Evolutionary conservation across 2,888 invertebrate species (phyloP), one percentile per base, ranked within the genome.

Genomic region (Pseudeuparius sepicola): DNA sequence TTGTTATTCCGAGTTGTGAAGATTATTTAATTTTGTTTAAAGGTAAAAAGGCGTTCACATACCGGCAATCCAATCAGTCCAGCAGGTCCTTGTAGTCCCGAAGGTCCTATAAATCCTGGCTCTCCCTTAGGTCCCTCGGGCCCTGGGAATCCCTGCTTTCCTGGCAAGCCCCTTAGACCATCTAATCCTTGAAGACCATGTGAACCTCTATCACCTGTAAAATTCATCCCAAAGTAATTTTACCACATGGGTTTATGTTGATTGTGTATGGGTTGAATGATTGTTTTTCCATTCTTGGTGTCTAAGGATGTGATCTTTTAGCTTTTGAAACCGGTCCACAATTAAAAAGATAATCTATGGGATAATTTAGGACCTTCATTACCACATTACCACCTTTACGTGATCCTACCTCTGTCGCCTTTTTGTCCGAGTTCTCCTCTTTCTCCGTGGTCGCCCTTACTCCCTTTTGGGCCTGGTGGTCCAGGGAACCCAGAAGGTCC

Each of bases 141-240:
- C 2, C 73, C 73, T 48, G 61, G 63, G 2, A 52, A 53, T 25
- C 72, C 72, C 59, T 66, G 50, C 28, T 41, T 36, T 51, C 52
- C 63, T 28, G 47, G 45, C 41, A 48, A 48, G 23, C 66, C 66
- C 11, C 55, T 53, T 10, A 51, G 42, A 11, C 66, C 65, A 41
- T 61, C 60, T 45, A 52, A 29, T 27, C 53, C 42, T 40, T 45
- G 36, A 14, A 37, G 16, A 6, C 45, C 47, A 10, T 43, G 37
- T 14, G 33, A 26, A 4, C 47, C 48, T 18, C 13, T n/a, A n/a
- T n/a, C n/a, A n/a, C n/a, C n/a, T n/a, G n/a, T n/a, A n/a, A n/a
- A n/a, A n/a, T n/a, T n/a, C n/a, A n/a, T n/a, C n/a, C n/a, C n/a
- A n/a, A n/a, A n/a, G n/a, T n/a, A n/a, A n/a, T n/a, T n/a, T n/a